These are phyloP conservation scores for Eptesicus fuscus DNA, from an alignment of 2,113 vertebrate genomes.

Conservation along the genomic window DNA sequence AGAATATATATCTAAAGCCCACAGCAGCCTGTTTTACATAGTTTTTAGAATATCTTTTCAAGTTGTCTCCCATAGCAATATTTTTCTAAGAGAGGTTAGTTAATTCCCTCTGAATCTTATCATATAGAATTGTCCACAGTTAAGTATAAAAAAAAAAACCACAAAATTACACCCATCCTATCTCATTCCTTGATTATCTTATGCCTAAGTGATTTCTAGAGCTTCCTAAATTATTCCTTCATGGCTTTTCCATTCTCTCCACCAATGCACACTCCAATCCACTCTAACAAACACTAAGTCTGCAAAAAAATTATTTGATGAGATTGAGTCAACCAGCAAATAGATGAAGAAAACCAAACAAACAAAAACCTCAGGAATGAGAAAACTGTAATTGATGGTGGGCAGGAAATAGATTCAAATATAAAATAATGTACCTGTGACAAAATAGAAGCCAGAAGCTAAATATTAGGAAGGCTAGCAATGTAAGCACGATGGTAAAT, in stretches of 20 bases:
- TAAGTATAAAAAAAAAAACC: neutral
- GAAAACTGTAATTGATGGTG: neutral
- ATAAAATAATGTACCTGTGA: neutral
- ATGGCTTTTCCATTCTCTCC: neutral
- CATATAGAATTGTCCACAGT: neutral
- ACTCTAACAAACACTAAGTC: neutral
- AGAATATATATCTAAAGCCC: neutral
- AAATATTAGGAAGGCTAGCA: neutral
- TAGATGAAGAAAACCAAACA: neutral
- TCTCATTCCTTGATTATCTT: neutral
- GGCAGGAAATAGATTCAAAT: neutral
- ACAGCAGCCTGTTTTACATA: neutral
- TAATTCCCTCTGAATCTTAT: neutral
- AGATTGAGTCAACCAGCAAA: neutral
- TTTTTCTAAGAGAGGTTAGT: neutral
- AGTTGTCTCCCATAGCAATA: neutral
- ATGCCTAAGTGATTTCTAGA: neutral
- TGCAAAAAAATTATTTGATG: neutral
- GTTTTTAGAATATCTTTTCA: neutral
- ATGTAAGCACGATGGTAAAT: neutral
- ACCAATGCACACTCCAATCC: neutral
- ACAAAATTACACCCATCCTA: neutral
- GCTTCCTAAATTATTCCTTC: neutral
- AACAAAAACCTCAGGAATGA: neutral
- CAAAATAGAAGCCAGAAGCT: neutral